Evolutionary conservation across 2,888 invertebrate genomes (phyloP), one percentile per base, ranked within the genome.

Genomic region (Scaptomyza cyrtandrae): DNA sequence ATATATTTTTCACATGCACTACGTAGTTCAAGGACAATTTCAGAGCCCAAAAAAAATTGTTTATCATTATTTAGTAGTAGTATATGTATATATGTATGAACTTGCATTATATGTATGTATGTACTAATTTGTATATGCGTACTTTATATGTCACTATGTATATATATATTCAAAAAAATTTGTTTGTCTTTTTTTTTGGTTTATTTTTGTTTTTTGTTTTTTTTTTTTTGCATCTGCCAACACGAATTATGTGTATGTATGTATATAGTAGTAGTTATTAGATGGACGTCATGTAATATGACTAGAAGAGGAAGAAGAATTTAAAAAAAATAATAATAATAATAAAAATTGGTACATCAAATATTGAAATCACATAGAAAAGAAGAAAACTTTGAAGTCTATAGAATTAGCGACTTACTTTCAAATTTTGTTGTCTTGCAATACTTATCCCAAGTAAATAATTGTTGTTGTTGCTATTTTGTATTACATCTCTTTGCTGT

Each of bases 11-110:
- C 53, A 27, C 63, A 71, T 67, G 64, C 59, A 71, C 76, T 63
- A 75, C 19, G 14, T 48, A 52, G 50, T 63, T 55, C 55, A 39
- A 39, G 63, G 64, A 78, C 57, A 58, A 66, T 62, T 70, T 66
- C 57, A 67, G 64, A 78, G 66, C 75, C 39, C 52, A 81, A 81
- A 78, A 77, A 68, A 67, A 61, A 39, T 31, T 9, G 7, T 6
- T 6, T 11, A 45, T 58, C 13, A 14, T 73, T 27, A n/a, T 33
- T 55, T 44, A 44, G 49, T 78, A 64, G 27, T 63, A 33, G 11
- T 59, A 45, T 58, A 55, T 45, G 13, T 57, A 33, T 41, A 33
- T 54, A 41, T 14, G 4, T 39, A 39, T 39, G 7, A 49, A 37
- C 13, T 49, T 19, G 31, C 49, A 19, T 33, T 68, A 31, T 69